Conservation (phyloP, 2,797 vertebrate species). For the Poecilia velifera region DNA sequence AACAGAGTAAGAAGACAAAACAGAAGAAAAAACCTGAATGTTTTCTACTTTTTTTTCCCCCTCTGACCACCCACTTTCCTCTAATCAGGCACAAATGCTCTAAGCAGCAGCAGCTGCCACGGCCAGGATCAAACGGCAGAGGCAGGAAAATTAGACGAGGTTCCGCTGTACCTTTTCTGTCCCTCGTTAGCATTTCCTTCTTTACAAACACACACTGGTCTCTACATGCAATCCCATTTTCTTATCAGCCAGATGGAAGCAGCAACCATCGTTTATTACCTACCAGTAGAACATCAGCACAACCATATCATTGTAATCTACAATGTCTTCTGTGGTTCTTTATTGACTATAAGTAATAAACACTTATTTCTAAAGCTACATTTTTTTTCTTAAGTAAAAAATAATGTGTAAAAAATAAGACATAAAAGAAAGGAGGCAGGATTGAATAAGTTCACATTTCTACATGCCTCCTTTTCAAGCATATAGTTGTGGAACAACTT, state of each 20-base stretch:
- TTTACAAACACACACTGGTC: slow-evolving; percentile 29
- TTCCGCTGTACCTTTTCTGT: slow-evolving; percentile 75
- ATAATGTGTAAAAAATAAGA: no score
- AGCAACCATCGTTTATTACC: background rate
- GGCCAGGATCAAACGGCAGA: slow-evolving; percentile 80
- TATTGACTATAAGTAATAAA: no score
- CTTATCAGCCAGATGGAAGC: background rate
- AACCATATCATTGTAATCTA: background rate
- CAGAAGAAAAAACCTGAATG: slow-evolving; percentile 32
- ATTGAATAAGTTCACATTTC: background rate
- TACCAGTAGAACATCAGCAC: background rate
- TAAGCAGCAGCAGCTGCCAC: slow-evolving; percentile 85
- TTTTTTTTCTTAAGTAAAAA: no score
- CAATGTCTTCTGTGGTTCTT: no score
- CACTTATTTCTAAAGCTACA: background rate
- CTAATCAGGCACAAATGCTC: slow-evolving; percentile 86
- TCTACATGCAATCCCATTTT: slow-evolving; percentile 6
- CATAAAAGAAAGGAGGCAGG: no score
- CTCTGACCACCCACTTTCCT: slow-evolving; percentile 80
- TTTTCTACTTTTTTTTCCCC: slow-evolving; percentile 33
- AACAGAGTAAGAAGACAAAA: slow-evolving; percentile 26
- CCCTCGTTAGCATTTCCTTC: slow-evolving; percentile 44
- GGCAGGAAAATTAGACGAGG: slow-evolving; percentile 78
- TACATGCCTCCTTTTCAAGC: no score
- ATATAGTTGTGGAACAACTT: no score